phyloP scores from a whole-genome alignment of 2,797 vertebrate genomes.

The Coccyzus lansbergi region DNA sequence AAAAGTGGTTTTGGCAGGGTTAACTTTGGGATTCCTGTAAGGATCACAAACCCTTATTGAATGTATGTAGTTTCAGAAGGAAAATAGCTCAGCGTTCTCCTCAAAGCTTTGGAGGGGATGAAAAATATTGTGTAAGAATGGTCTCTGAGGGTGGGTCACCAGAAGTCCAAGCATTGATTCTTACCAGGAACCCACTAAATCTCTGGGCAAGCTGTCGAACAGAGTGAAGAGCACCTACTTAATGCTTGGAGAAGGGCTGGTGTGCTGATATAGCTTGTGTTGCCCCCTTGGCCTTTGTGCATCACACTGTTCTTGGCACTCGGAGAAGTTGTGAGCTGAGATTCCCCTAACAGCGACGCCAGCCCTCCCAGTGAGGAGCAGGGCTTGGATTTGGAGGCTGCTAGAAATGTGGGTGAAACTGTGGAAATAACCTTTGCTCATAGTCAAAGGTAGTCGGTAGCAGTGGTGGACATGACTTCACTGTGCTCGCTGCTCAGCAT shows the following conservation, averaged over 20 bases:
- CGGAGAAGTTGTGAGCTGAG: not conserved
- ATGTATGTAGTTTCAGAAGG: not conserved
- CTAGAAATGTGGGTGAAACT: conserved; percentile 32
- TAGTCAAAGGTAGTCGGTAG: not conserved
- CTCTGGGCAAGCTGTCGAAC: not conserved
- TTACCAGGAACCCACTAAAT: not conserved
- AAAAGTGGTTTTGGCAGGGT: not conserved
- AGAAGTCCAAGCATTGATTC: not conserved
- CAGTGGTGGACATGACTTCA: conserved; percentile 33
- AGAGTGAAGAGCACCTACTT: not conserved
- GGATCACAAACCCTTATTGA: not conserved
- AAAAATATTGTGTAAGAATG: not conserved
- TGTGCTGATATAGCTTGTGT: not conserved
- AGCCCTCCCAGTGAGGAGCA: not conserved
- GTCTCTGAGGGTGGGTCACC: not conserved
- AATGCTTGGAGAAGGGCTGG: not conserved
- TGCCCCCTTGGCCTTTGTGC: not conserved
- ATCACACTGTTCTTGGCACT: not conserved
- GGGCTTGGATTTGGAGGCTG: not conserved
- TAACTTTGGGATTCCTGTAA: not conserved
- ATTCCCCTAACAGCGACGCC: accelerated
- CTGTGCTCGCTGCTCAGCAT: not conserved
- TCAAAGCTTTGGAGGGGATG: not conserved
- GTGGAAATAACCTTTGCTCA: conserved; percentile 35
- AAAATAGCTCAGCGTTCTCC: accelerated